Evolutionary conservation across 92 coral and sea anemone species (phyloP).

Genomic region (Actinostola sp.): DNA sequence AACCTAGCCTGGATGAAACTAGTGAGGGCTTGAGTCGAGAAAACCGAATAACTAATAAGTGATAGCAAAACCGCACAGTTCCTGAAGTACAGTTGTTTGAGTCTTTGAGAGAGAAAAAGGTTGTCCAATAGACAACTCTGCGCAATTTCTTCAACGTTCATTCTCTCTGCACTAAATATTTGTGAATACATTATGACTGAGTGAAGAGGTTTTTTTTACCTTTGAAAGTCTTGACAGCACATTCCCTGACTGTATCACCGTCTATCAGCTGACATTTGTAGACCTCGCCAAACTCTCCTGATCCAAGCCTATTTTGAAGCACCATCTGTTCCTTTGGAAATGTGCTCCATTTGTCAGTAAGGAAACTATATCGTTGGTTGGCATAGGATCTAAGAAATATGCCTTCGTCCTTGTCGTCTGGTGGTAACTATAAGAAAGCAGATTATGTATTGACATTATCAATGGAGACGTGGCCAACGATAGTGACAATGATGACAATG

Average conservation of each 20-base stretch:
- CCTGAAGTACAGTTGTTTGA: no score
- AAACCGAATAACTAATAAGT: no score
- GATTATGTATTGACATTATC: neutral
- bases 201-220: conserved; percentile 11
- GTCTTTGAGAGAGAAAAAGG: no score
- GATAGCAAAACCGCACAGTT: no score
- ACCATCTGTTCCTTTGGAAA: conserved; percentile 24
- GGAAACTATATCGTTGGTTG: conserved; percentile 6
- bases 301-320: conserved; percentile 26
- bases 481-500: no score
- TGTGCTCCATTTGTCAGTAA: conserved; percentile 18
- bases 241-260: neutral
- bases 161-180: no score
- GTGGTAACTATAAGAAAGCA: neutral
- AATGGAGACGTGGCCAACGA: no score
- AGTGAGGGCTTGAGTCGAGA: no score
- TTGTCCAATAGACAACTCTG: no score
- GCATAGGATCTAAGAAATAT: conserved; percentile 4
- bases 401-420: neutral
- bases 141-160: no score
- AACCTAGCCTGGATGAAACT: no score
- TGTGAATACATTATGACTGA: neutral
- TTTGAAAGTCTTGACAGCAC: conserved; percentile 61
- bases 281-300: conserved; percentile 47
- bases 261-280: conserved; percentile 13